Base-by-base conservation (phyloP, 2,888 invertebrate species). In the Drosophila parthenogenetica region DNA sequence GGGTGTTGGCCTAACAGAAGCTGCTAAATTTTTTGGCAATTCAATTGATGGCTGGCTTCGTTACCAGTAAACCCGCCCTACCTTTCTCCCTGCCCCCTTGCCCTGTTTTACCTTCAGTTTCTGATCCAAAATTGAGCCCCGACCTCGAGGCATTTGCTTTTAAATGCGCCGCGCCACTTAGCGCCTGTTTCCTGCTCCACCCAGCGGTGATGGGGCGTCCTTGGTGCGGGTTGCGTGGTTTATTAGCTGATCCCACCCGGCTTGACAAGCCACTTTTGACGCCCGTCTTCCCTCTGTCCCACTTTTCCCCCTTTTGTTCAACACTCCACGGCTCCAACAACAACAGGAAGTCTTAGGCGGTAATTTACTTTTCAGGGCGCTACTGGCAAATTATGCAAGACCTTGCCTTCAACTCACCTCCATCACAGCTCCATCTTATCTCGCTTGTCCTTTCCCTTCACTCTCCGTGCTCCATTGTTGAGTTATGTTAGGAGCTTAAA, bases 211-310 rank as follows among this genome's bases (percentile, higher is more conserved):
- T 45, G 37, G 17, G 25, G 40, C 11, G 43, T 40, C 35, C 11
- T 45, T 60, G 29, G 48, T 39, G 61, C 49, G 66, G 67, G 65
- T 40, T 65, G 83, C 84, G 74, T 83, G 87, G 87, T 86, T 83
- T 83, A 83, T 83, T 83, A 83, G 87, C 84, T 83, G 82, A 86
- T 86, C 86, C 82, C 71, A 82, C 69, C 42, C 76, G 83, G 67
- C 86, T 80, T 80, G 86, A 82, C 82, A 82, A 82, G 82, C 80
- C 80, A 82, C 82, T 82, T 86, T 82, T 82, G 82, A 82, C 81
- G 73, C 83, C 63, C 69, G 65, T 8, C 29, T 8, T 29, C 8
- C 8, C 29, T 5, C 8, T 5, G 8, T 19, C 11, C 2, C 13
- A 2, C 35, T 8, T 11, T 35, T 13, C 35, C 4, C 11, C 59